Percentiles rank a stretch among this genome's conserved stretches.
Evolutionary conservation across 2,797 vertebrate genomes (phyloP).

Genomic region (Phrynocephalus vlangalii): DNA sequence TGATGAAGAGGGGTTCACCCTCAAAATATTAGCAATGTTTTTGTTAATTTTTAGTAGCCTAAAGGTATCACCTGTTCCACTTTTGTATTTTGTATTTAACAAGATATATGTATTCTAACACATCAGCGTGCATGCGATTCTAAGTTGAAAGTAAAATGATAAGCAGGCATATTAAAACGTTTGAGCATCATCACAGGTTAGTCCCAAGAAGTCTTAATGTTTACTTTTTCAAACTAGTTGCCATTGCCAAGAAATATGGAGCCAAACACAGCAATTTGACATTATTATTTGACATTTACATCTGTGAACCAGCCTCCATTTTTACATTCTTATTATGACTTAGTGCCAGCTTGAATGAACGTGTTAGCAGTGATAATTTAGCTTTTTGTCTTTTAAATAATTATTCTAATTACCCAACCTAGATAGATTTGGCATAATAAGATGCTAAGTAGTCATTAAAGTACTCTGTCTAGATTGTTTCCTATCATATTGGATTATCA

Average conservation of each 20-base stretch:
- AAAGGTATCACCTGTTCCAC: too few relatives aligned
- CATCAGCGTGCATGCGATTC: neutral
- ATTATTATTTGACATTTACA: slow-evolving; percentile 14
- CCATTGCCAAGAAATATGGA: neutral
- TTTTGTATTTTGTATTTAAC: too few relatives aligned
- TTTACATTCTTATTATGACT: slow-evolving; percentile 43
- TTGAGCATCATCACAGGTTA: slow-evolving; percentile 25
- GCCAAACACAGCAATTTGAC: slow-evolving; percentile 31
- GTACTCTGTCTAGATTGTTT: slow-evolving; percentile 61
- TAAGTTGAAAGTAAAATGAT: slow-evolving; percentile 17
- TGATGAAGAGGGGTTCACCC: too few relatives aligned
- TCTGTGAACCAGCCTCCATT: neutral
- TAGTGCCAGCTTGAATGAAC: slow-evolving; percentile 32
- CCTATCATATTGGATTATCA: slow-evolving; percentile 60
- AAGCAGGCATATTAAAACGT: neutral
- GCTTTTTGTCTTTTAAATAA: slow-evolving; percentile 66
- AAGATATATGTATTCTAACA: neutral
- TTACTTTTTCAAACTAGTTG: slow-evolving; percentile 28
- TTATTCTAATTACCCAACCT: slow-evolving; percentile 65
- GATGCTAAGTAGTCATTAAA: slow-evolving; percentile 64
- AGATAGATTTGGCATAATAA: slow-evolving; percentile 62
- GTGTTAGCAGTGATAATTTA: slow-evolving; percentile 44
- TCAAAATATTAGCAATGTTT: too few relatives aligned
- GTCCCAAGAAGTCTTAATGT: slow-evolving; percentile 53
- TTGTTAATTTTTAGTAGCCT: too few relatives aligned